Percentiles rank a stretch among this genome's conserved stretches.
Evolutionary conservation across 2,113 vertebrate genomes (phyloP).

Genomic region (Miniopterus natalensis): DNA sequence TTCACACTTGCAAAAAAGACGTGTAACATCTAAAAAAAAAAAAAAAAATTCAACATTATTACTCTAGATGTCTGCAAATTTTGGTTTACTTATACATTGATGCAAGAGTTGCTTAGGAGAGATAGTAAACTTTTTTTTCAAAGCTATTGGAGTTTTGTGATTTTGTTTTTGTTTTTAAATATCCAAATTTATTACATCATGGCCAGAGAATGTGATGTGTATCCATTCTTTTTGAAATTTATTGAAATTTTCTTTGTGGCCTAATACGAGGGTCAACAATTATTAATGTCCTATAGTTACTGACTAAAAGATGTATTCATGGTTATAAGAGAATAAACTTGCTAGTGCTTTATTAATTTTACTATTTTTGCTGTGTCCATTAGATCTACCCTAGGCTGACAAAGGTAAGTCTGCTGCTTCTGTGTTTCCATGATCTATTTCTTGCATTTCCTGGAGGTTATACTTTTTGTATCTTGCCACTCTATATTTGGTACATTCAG

Average conservation of each 20-base stretch:
- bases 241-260: conserved; percentile 8
- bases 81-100: background rate
- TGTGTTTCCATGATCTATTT: background rate
- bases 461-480: background rate
- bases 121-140: background rate
- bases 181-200: background rate
- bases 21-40: conserved; percentile 59
- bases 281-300: background rate
- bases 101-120: background rate
- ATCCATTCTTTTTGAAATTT: background rate
- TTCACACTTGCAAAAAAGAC: background rate
- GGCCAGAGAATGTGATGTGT: background rate
- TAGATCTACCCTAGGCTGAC: background rate
- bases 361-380: background rate
- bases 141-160: background rate
- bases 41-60: background rate
- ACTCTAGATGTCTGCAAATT: background rate
- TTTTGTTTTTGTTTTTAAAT: background rate
- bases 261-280: background rate
- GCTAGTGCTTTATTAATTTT: background rate
- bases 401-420: background rate
- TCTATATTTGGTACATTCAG: background rate
- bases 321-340: conserved; percentile 18
- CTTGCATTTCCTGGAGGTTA: background rate
- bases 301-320: background rate